Evolutionary conservation across 2,888 invertebrate species (phyloP).

Genomic region (Melanchra persicariae): DNA sequence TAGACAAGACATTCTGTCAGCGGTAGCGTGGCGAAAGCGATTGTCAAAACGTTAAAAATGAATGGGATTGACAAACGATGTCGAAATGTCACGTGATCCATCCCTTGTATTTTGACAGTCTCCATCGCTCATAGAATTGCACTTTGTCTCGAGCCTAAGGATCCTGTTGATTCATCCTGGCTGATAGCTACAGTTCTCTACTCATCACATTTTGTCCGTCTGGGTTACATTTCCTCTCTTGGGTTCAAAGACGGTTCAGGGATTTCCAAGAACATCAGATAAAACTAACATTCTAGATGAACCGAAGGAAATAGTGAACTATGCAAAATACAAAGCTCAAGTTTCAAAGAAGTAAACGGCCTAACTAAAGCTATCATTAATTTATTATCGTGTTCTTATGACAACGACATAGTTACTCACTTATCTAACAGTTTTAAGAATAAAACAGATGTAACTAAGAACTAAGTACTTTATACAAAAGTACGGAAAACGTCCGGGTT

Average conservation of each 20-base stretch:
- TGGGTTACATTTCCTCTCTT: too few species aligned
- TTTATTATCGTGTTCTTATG: neutral
- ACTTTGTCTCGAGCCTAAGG: too few species aligned
- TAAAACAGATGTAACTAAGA: constrained; percentile 16
- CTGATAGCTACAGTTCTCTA: neutral
- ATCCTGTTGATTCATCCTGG: neutral
- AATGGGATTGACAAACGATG: too few species aligned
- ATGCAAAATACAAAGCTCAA: too few species aligned
- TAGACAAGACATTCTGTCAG: too few species aligned
- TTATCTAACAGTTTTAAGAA: constrained; percentile 4
- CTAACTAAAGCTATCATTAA: neutral
- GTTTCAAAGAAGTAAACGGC: too few species aligned
- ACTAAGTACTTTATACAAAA: constrained; percentile 22
- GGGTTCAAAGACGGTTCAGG: neutral
- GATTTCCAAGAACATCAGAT: neutral
- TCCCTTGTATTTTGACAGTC: too few species aligned
- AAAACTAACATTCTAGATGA: neutral
- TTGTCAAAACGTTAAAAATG: too few species aligned
- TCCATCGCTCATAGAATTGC: too few species aligned
- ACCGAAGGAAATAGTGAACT: neutral
- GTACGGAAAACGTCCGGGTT: constrained; percentile 33
- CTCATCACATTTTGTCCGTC: too few species aligned
- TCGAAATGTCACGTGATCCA: too few species aligned
- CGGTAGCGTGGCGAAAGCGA: too few species aligned
- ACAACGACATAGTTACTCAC: neutral